Percentiles rank a stretch among this genome's conserved stretches.
phyloP scores from a whole-genome alignment of 2,113 vertebrate species.

The Lethenteron reissneri region DNA sequence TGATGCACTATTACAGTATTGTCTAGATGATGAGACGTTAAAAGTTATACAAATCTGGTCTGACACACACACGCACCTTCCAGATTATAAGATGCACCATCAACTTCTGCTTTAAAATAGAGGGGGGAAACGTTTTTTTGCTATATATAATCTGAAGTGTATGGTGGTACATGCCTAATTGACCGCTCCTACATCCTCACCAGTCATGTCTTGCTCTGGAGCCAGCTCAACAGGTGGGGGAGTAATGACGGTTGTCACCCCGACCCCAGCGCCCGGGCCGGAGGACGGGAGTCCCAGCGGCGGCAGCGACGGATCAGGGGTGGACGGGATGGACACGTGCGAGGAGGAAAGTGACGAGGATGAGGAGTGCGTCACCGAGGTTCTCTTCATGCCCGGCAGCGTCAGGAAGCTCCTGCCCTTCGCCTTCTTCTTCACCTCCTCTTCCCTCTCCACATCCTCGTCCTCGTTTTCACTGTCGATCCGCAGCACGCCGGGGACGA shows the following conservation, averaged over 20 bases:
- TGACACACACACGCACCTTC: too few species aligned
- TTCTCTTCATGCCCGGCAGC: not conserved
- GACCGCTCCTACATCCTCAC: not conserved
- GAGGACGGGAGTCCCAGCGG: not conserved
- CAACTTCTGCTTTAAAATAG: too few species aligned
- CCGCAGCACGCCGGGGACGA: slow-evolving; percentile 34
- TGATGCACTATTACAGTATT: too few species aligned
- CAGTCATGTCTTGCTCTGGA: not conserved
- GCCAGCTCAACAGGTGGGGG: not conserved
- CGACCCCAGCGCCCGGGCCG: not conserved
- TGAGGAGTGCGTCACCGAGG: not conserved
- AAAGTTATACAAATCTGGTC: too few species aligned
- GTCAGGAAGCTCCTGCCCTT: not conserved
- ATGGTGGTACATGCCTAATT: not conserved
- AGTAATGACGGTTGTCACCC: not conserved
- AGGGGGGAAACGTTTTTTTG: too few species aligned
- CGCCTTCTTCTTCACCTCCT: not conserved
- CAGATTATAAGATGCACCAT: too few species aligned
- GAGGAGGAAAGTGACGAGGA: not conserved
- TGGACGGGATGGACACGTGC: too few species aligned
- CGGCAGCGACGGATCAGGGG: not conserved
- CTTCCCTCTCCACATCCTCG: not conserved
- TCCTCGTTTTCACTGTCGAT: slow-evolving; percentile 25
- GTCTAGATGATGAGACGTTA: too few species aligned
- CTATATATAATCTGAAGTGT: not conserved